Percentiles rank a stretch among this genome's conserved stretches.
Conservation (phyloP, 2,888 invertebrate genomes). For the Dynastes hyllus region DNA sequence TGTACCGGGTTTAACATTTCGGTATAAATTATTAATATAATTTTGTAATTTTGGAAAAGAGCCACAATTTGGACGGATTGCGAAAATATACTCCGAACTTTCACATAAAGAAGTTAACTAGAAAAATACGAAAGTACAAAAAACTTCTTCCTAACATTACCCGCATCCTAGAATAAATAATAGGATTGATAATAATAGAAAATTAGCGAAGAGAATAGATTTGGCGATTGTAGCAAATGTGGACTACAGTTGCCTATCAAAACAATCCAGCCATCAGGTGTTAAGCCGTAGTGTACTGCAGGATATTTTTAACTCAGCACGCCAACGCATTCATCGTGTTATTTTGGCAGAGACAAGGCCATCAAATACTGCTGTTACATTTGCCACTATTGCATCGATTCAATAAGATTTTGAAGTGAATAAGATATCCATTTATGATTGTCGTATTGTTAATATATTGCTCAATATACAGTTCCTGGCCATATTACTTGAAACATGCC, state of each 20-base stretch:
- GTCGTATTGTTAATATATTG: background rate
- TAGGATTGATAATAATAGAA: slow-evolving; percentile 11
- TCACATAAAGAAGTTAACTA: slow-evolving; percentile 17
- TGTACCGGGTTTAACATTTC: slow-evolving; percentile 13
- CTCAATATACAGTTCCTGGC: too few species aligned
- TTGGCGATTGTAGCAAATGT: slow-evolving; percentile 48
- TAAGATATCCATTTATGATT: background rate
- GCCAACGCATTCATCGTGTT: slow-evolving; percentile 65
- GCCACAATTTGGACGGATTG: slow-evolving; percentile 26
- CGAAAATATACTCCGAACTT: slow-evolving; percentile 31
- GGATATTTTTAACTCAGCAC: slow-evolving; percentile 57
- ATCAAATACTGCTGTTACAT: slow-evolving; percentile 54
- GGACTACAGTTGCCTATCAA: slow-evolving; percentile 51
- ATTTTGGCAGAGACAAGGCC: slow-evolving; percentile 67
- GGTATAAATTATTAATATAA: slow-evolving; percentile 35
- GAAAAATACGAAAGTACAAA: slow-evolving; percentile 21
- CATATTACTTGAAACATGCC: too few species aligned
- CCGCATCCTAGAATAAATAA: slow-evolving; percentile 9
- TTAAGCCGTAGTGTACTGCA: slow-evolving; percentile 61
- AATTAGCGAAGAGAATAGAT: slow-evolving; percentile 18
- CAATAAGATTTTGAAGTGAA: slow-evolving; percentile 25
- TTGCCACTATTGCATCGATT: slow-evolving; percentile 35
- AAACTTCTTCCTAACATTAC: slow-evolving; percentile 1
- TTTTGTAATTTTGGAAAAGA: slow-evolving; percentile 42
- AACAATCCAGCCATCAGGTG: slow-evolving; percentile 64